Conservation (phyloP, 2,888 invertebrate species). For the Bibio marci region DNA sequence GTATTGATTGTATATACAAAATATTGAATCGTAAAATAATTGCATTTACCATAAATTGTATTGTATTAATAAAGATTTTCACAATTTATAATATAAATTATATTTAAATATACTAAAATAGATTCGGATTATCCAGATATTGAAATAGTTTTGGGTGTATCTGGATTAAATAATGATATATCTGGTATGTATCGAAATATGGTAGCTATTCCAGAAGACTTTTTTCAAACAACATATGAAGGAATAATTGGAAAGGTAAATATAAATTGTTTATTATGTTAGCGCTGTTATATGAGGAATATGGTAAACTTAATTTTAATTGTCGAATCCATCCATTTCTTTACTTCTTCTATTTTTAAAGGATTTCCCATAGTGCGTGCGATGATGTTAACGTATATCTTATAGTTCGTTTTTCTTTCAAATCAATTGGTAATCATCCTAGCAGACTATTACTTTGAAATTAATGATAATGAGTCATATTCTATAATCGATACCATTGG, state of each 20-base stretch:
- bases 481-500: no score
- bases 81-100: neutral
- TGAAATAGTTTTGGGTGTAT: constrained; percentile 62
- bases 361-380: no score
- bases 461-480: no score
- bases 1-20: constrained; percentile 10
- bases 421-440: neutral
- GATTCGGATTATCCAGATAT: constrained; percentile 49
- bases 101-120: constrained; percentile 6
- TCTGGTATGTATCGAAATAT: constrained; percentile 46
- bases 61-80: neutral
- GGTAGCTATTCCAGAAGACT: constrained; percentile 35
- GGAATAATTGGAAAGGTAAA: constrained; percentile 18
- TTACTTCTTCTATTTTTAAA: no score
- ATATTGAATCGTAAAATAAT: neutral
- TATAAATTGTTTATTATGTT: no score
- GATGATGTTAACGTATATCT: neutral
- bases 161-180: constrained; percentile 56
- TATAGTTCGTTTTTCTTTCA: neutral
- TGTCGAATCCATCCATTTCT: no score
- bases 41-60: no score
- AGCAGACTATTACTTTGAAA: neutral
- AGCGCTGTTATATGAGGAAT: no score
- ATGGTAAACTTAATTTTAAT: no score
- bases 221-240: constrained; percentile 27